phyloP scores from a whole-genome alignment of 2,888 invertebrate genomes.

The Spilosoma lubricipeda region DNA sequence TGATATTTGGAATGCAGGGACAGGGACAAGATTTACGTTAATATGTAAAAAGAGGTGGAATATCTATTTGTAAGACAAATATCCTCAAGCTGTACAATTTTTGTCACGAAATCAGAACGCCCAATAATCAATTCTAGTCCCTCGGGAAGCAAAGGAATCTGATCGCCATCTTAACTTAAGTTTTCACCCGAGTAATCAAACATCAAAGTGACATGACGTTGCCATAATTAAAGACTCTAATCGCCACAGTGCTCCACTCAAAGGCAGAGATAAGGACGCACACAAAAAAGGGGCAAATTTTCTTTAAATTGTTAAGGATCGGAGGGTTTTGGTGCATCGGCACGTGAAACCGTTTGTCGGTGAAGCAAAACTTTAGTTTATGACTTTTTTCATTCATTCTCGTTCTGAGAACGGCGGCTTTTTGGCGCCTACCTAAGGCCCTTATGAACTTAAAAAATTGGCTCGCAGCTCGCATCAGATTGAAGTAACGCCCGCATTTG shows the following conservation, averaged over 20 bases:
- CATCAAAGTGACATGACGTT: constrained; percentile 47
- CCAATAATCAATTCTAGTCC: constrained; percentile 2
- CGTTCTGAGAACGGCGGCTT: constrained; percentile 81
- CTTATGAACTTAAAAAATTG: constrained; percentile 57
- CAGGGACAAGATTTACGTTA: too few species aligned
- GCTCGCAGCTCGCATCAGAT: constrained; percentile 58
- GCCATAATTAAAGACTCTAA: constrained; percentile 52
- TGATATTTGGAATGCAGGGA: background rate
- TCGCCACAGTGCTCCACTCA: constrained; percentile 52
- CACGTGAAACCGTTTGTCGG: constrained; percentile 82
- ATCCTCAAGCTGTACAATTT: background rate
- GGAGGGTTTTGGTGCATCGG: constrained; percentile 76
- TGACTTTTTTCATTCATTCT: constrained; percentile 79
- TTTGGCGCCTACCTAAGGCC: constrained; percentile 79
- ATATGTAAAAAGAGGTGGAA: background rate
- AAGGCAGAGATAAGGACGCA: constrained; percentile 56
- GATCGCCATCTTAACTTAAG: constrained; percentile 23
- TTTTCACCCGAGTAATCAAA: constrained; percentile 40
- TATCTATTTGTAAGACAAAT: background rate
- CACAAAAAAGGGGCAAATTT: constrained; percentile 58
- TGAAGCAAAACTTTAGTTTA: constrained; percentile 67
- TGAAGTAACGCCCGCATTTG: constrained; percentile 28
- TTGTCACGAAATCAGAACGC: background rate
- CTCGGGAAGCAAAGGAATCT: constrained; percentile 24
- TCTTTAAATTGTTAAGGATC: constrained; percentile 72